Percentiles rank a stretch among this genome's conserved stretches.
phyloP scores from a whole-genome alignment of 2,888 invertebrate genomes.

The Lasioglossum figueresi region DNA sequence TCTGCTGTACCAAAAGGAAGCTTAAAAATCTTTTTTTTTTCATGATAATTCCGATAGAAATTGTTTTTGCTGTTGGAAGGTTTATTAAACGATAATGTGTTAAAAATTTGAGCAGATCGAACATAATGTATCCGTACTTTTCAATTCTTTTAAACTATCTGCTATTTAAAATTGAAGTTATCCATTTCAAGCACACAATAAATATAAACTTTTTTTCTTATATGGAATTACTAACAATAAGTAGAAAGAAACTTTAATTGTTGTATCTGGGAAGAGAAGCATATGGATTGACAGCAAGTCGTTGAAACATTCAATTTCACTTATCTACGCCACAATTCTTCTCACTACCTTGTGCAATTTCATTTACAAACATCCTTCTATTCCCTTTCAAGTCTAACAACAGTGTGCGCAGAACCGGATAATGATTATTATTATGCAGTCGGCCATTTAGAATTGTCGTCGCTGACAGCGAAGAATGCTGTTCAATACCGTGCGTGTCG shows the following conservation, averaged over 20 bases:
- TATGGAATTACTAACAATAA: neutral
- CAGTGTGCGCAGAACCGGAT: neutral
- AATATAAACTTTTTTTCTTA: neutral
- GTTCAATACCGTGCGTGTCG: neutral
- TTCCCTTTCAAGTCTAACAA: neutral
- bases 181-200: too few relatives aligned
- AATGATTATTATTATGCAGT: neutral
- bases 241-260: neutral
- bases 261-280: neutral
- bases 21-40: neutral
- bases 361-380: neutral
- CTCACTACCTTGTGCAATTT: neutral
- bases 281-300: neutral
- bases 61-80: too few relatives aligned
- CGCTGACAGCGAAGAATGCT: neutral
- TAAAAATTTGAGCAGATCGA: too few relatives aligned
- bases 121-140: too few relatives aligned
- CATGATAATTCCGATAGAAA: too few relatives aligned
- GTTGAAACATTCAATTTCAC: neutral
- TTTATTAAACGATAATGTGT: too few relatives aligned
- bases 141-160: too few relatives aligned
- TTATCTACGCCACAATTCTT: neutral
- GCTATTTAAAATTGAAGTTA: too few relatives aligned
- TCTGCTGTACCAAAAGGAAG: neutral
- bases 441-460: neutral